Percentiles rank a stretch among this genome's conserved stretches.
Evolutionary conservation across 2,113 vertebrate species (phyloP).

Genomic region (Nicator chloris): DNA sequence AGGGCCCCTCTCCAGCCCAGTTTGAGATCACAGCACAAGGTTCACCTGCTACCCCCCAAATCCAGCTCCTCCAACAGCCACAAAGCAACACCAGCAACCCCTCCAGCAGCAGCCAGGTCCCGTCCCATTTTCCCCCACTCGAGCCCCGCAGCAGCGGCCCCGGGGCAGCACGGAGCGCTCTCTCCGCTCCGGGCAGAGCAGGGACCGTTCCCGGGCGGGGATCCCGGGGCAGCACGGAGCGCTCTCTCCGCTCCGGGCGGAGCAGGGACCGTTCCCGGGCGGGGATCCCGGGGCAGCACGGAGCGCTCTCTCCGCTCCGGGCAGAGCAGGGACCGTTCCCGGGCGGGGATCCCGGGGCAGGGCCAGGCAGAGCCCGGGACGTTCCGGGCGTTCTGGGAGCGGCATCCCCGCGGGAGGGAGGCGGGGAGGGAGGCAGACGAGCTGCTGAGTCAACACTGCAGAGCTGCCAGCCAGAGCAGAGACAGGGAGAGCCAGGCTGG

Average conservation of each 20-base stretch:
- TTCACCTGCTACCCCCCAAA: neutral
- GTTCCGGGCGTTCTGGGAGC: neutral
- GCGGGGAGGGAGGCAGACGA: neutral
- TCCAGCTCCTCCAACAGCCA: neutral
- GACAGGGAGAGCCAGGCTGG: neutral
- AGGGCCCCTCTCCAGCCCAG: neutral
- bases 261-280: rapidly evolving
- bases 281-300: too few species aligned
- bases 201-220: neutral
- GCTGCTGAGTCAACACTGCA: neutral
- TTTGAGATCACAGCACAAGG: neutral
- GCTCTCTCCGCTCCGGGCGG: too few species aligned
- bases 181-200: neutral
- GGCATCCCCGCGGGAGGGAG: neutral
- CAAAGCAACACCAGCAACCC: neutral
- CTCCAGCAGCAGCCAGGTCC: neutral
- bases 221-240: too few species aligned
- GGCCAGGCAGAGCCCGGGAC: neutral
- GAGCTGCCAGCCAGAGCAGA: neutral
- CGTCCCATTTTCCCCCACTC: neutral
- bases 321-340: neutral
- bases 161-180: rapidly evolving
- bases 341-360: neutral
- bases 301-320: too few species aligned
- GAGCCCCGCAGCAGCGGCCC: rapidly evolving